A percentile compares a stretch with the other conserved stretches of the same genome.
Evolutionary conservation across 2,888 invertebrate species (phyloP).

Genomic region (Lithosia quadra): DNA sequence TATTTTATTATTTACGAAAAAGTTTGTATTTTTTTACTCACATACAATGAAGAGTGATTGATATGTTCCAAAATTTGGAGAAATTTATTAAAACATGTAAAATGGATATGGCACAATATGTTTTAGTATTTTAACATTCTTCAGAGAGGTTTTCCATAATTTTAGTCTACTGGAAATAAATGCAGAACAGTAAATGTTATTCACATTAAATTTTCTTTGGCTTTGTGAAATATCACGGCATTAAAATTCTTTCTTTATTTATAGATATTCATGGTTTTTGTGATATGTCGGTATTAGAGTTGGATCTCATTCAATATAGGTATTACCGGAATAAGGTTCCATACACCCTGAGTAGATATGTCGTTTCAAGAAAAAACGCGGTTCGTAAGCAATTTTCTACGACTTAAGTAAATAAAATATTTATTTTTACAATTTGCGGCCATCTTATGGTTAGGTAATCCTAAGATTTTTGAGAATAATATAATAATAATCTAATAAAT

Average conservation of each 20-base stretch:
- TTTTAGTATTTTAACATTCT: constrained; percentile 47
- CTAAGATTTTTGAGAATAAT: constrained; percentile 83
- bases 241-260: constrained; percentile 72
- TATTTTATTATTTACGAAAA: constrained; percentile 23
- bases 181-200: constrained; percentile 71
- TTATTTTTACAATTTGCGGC: constrained; percentile 83
- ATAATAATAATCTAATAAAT: constrained; percentile 86
- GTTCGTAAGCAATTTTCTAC: constrained; percentile 81
- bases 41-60: constrained; percentile 46
- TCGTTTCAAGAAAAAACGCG: constrained; percentile 70
- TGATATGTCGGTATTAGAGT: constrained; percentile 77
- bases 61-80: constrained; percentile 44
- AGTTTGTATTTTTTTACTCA: constrained; percentile 31
- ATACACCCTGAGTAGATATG: constrained; percentile 82
- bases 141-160: constrained; percentile 49
- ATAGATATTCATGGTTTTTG: constrained; percentile 68
- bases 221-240: constrained; percentile 85
- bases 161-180: constrained; percentile 73
- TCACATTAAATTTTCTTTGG: constrained; percentile 80
- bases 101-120: constrained; percentile 55
- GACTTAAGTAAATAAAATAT: constrained; percentile 83
- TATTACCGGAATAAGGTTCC: constrained; percentile 58
- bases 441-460: constrained; percentile 84
- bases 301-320: constrained; percentile 56
- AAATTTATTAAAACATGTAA: constrained; percentile 39